Conservation (phyloP, 2,113 vertebrate genomes). For the Morphnarchus princeps region DNA sequence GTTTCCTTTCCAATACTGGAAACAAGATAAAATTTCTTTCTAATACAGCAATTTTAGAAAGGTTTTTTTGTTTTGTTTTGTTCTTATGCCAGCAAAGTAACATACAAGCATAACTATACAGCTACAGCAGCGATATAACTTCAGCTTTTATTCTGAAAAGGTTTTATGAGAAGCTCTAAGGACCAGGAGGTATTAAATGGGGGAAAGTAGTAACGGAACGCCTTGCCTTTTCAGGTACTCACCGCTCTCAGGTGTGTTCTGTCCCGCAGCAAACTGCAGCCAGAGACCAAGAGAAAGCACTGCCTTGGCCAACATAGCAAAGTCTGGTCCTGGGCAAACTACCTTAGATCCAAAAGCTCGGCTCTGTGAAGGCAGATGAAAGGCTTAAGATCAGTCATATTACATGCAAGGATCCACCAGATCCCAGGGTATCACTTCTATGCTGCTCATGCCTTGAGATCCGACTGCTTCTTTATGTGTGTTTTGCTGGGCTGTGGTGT, state of each 20-base stretch:
- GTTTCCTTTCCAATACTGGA: not conserved
- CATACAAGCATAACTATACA: fast-evolving
- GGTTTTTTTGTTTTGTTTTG: not conserved
- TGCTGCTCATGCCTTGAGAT: not conserved
- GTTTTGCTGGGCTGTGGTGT: not conserved
- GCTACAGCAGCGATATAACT: not conserved
- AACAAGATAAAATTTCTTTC: not conserved
- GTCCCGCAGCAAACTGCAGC: slow-evolving; percentile 50
- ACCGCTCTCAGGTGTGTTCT: slow-evolving; percentile 53
- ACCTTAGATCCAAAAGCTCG: not conserved
- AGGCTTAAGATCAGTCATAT: not conserved
- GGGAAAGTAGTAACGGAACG: fast-evolving
- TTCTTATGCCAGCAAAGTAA: not conserved
- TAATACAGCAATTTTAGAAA: fast-evolving
- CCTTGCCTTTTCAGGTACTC: slow-evolving; percentile 1
- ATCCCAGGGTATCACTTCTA: not conserved
- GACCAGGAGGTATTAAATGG: not conserved
- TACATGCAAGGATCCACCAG: not conserved
- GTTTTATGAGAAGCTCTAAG: fast-evolving
- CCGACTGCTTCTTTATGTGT: not conserved
- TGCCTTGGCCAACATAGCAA: slow-evolving; percentile 66
- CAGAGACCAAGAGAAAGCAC: slow-evolving; percentile 52
- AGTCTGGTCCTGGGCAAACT: not conserved
- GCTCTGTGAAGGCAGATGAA: not conserved
- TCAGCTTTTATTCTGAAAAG: not conserved